A percentile compares a stretch with the other conserved stretches of the same genome.
Conservation (phyloP, 2,113 vertebrate species). For the Scomber scombrus region DNA sequence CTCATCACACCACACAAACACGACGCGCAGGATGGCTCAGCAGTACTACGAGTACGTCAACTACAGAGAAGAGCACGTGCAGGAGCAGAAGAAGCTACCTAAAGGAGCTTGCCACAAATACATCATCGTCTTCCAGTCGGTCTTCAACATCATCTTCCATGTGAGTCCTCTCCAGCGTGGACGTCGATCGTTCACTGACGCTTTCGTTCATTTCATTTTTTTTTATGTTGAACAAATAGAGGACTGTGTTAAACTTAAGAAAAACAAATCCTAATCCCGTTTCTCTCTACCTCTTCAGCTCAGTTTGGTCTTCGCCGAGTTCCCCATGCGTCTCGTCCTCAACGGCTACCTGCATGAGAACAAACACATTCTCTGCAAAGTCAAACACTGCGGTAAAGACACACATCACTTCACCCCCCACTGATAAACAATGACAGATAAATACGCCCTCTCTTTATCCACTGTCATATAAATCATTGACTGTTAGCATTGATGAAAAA, state of each 20-base stretch:
- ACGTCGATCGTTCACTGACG: background rate
- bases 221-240: background rate
- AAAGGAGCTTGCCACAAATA: conserved; percentile 89
- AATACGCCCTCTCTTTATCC: background rate
- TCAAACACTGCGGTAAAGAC: conserved; percentile 89
- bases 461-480: no score
- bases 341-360: conserved; percentile 84
- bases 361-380: conserved; percentile 85
- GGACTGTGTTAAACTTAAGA: background rate
- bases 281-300: conserved; percentile 82
- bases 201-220: background rate
- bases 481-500: background rate
- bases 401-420: background rate
- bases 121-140: conserved; percentile 89
- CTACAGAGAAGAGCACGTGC: conserved; percentile 92
- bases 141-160: conserved; percentile 91
- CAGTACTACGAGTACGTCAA: conserved; percentile 94
- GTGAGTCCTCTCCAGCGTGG: conserved; percentile 82
- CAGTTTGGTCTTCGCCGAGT: conserved; percentile 92
- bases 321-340: conserved; percentile 93
- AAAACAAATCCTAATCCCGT: background rate
- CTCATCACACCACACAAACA: background rate
- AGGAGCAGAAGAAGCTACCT: conserved; percentile 85
- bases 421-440: background rate
- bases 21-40: conserved; percentile 90